Evolutionary conservation across 2,797 vertebrate species (phyloP), one percentile per base, ranked within the genome.

Genomic region (Rhinogobio ventralis): DNA sequence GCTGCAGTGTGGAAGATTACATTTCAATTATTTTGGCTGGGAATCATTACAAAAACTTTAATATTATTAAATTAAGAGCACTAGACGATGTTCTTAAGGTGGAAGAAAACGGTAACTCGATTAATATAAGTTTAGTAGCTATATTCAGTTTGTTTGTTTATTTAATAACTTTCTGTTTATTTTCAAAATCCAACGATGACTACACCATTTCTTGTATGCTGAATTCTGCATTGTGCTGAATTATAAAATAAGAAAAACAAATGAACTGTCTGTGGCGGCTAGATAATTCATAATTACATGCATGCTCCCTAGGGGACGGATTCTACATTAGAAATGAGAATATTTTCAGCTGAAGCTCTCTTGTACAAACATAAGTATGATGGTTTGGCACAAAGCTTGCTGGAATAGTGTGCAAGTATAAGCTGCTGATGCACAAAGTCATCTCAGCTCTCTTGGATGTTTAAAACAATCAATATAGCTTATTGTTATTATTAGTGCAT

Each of bases 281-380:
- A 69, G 62, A 84, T 84, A 77, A 77, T 77, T 77, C 62, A 77
- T 93, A 93, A 93, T 93, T 90, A 92, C 85, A 93, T 93, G 91
- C 91, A 91, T 88, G 87, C 83, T 90, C 92, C 91, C 89, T 8
- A 82, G 88, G 91, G 69, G 73, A 20, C 82, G 39, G 72, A 81
- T 90, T 89, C 89, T 90, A 89, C 86, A 74, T 90, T 87, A 87
- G 88, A 91, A 90, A 92, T 90, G 68, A 89, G 92, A 92, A 88
- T 90, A 91, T 91, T 88, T 89, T 86, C 78, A 87, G 77, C 81
- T 81, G 89, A 75, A 85, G 86, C 89, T 89, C n/a, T 45, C 84
- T 90, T 91, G 88, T 91, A 87, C 91, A 92, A 91, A 90, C 86
- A 79, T 88, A 91, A 90, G 91, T 90, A 88, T 86, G 90, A 81